phyloP scores from a whole-genome alignment of 2,113 vertebrate genomes.

The Passer domesticus region DNA sequence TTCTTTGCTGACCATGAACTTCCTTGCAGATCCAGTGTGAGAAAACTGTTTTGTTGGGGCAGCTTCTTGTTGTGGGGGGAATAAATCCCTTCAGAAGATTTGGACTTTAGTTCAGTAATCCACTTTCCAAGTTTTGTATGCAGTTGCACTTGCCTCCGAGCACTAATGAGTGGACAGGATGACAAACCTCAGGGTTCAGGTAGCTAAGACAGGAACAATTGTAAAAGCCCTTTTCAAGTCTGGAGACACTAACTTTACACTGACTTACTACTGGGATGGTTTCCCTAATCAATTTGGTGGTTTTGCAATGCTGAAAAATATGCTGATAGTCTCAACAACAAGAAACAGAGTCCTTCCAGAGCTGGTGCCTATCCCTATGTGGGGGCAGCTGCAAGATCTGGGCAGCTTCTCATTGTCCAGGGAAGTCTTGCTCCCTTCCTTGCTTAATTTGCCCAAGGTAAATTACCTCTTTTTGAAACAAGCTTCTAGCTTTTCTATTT shows the following conservation, averaged over 20 bases:
- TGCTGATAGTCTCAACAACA: background rate
- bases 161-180: background rate
- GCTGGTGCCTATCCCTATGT: background rate
- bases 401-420: background rate
- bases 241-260: background rate
- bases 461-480: slow-evolving; percentile 18
- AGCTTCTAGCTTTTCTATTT: slow-evolving; percentile 14
- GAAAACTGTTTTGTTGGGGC: background rate
- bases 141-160: background rate
- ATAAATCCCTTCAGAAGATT: background rate
- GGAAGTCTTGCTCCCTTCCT: background rate
- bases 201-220: background rate
- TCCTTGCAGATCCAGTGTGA: background rate
- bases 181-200: background rate
- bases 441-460: slow-evolving; percentile 19
- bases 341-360: background rate
- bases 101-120: background rate
- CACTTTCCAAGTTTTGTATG: background rate
- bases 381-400: background rate
- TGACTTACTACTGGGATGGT: background rate
- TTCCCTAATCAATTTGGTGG: background rate
- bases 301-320: background rate
- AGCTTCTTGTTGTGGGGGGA: background rate
- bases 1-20: background rate
- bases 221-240: background rate